Evolutionary conservation across 35 echinoderm and acorn worm genomes (phyloP).

Genomic region (Ophiothrix spiculata): DNA sequence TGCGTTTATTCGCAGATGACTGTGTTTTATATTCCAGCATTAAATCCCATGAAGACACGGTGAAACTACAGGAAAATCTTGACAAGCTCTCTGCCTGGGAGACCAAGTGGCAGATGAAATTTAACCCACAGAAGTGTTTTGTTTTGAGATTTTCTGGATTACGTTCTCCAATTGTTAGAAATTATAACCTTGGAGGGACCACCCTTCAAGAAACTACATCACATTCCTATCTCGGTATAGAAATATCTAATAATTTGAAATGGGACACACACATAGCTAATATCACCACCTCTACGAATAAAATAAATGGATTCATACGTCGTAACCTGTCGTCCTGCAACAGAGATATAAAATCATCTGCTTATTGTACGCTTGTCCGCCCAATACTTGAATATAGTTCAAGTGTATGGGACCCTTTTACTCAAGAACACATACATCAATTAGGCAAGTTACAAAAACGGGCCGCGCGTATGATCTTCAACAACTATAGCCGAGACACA

Average conservation of each 20-base stretch:
- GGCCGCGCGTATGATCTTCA: too few species aligned
- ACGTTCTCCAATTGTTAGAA: background rate
- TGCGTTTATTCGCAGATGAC: conserved; percentile 42
- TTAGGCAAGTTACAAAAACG: too few species aligned
- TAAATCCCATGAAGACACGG: background rate
- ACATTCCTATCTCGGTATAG: conserved; percentile 37
- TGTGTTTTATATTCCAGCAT: conserved; percentile 24
- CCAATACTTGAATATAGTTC: conserved; percentile 40
- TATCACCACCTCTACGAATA: conserved; percentile 30
- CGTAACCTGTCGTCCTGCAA: background rate
- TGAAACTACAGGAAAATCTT: conserved; percentile 41
- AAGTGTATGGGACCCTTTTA: conserved; percentile 47
- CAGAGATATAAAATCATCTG: conserved; percentile 23
- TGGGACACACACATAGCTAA: conserved; percentile 41
- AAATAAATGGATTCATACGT: conserved; percentile 30
- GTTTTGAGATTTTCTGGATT: background rate
- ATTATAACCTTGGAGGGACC: background rate
- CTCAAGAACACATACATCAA: too few species aligned
- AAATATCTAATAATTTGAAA: conserved; percentile 20
- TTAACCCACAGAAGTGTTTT: conserved; percentile 39
- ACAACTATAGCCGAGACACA: too few species aligned
- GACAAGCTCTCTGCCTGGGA: conserved; percentile 26
- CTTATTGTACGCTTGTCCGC: conserved; percentile 37
- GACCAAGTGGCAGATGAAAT: conserved; percentile 43
- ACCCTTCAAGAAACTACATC: background rate